phyloP scores from a whole-genome alignment of 2,888 invertebrate species.

The Sthenelais limicola region DNA sequence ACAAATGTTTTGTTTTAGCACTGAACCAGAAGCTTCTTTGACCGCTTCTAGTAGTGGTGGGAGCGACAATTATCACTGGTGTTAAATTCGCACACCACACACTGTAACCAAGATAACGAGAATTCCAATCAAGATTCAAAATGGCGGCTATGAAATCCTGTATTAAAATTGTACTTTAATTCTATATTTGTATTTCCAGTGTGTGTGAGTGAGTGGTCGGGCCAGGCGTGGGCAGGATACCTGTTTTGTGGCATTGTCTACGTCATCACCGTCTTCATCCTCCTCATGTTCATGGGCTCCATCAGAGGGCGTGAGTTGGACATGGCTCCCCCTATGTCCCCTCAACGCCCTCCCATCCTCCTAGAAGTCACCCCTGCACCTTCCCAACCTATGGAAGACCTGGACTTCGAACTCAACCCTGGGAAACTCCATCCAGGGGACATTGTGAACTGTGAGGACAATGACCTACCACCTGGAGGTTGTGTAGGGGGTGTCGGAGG shows the following conservation, averaged over 20 bases:
- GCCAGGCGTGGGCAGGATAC: constrained; percentile 22
- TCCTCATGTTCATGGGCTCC: constrained; percentile 30
- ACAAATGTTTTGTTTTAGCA: too few species aligned
- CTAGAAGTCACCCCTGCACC: constrained; percentile 22
- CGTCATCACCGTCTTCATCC: constrained; percentile 11
- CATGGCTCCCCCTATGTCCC: constrained; percentile 12
- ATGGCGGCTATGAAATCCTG: too few species aligned
- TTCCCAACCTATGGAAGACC: background rate
- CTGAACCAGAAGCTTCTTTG: too few species aligned
- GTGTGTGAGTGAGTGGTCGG: constrained; percentile 8
- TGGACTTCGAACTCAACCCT: background rate
- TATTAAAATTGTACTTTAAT: too few species aligned
- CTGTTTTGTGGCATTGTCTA: constrained; percentile 17
- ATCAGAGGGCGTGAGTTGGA: constrained; percentile 30
- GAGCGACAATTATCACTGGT: too few species aligned
- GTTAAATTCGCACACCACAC: too few species aligned
- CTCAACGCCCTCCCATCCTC: constrained; percentile 4
- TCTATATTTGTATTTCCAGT: constrained; percentile 9
- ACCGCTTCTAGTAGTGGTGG: too few species aligned
- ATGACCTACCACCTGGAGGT: background rate
- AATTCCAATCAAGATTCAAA: too few species aligned
- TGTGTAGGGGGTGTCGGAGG: background rate
- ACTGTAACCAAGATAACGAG: too few species aligned
- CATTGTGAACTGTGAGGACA: background rate
- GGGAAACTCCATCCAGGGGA: constrained; percentile 12